Evolutionary conservation across 2,797 vertebrate species (phyloP).

Genomic region (Loris lydekkerianus): DNA sequence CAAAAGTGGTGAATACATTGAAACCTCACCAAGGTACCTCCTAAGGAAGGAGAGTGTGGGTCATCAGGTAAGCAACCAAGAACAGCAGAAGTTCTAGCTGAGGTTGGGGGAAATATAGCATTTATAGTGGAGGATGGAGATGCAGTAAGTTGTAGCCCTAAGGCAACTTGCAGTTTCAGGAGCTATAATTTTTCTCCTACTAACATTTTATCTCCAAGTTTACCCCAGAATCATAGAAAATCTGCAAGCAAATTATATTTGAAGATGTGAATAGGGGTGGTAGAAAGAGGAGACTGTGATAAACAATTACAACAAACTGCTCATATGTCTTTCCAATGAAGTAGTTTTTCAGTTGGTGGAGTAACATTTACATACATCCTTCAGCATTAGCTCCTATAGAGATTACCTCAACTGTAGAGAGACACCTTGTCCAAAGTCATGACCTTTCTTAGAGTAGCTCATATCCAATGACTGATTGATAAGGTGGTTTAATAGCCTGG

Average conservation of each 20-base stretch:
- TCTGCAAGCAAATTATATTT: not conserved
- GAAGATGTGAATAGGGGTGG: not conserved
- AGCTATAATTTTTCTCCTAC: not conserved
- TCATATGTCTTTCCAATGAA: not conserved
- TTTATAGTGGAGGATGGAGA: not conserved
- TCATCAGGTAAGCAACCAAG: constrained; percentile 19
- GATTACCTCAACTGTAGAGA: constrained; percentile 9
- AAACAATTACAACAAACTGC: not conserved
- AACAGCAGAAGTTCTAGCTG: not conserved
- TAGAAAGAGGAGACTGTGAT: not conserved
- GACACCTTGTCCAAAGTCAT: not conserved
- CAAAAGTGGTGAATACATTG: not conserved
- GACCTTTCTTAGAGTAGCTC: not conserved
- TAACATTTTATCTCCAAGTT: not conserved
- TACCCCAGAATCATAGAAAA: not conserved
- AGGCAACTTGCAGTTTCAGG: not conserved
- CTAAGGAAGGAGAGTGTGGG: not conserved
- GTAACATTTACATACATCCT: not conserved
- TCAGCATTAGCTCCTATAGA: not conserved
- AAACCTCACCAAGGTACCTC: not conserved
- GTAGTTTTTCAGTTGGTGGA: not conserved
- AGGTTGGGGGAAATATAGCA: constrained; percentile 13
- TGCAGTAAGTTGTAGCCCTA: not conserved
- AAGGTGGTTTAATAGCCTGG: not conserved
- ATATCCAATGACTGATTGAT: not conserved